Evolutionary conservation across 2,888 invertebrate genomes (phyloP), one percentile per base, ranked within the genome.

Genomic region (Pristionchus exspectatus): DNA sequence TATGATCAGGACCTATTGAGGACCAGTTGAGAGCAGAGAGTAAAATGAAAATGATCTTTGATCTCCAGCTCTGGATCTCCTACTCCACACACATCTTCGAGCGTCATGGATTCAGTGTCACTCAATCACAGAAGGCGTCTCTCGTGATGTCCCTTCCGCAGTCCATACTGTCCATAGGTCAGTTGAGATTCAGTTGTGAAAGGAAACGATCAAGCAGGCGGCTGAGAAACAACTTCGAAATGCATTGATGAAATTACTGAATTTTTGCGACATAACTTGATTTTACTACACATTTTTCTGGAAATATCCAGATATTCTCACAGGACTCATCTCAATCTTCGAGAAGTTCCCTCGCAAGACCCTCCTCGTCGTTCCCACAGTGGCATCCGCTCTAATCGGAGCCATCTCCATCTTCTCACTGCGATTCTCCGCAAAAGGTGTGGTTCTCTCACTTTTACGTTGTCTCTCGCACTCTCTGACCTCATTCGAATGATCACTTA

Each of bases 71-170:
- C 16, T 94, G 94, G 94, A 93, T 94, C 69, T 93, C 93, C 4
- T 94, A 94, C 86, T 94, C 94, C 0, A 94, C 94, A 1, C 93
- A 93, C 38, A 93, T 94, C 30, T 94, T 94, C 84, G 94, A 94
- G 88, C 93, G 91, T 38, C 91, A 90, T 30, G 94, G 94, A 9
- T 89, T 93, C 44, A 77, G 90, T 16, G 90, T 93, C 0, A 89
- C 90, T 66, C 89, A 90, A 50, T 93, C 94, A 2, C 94, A 92
- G 88, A 90, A 90, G 27, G 91, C 93, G 1, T 94, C 94, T 0
- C 87, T 94, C 27, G 90, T 92, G 44, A 94, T 94, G 93, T 90
- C 90, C n/a, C 77, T 92, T 4, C 92, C 92, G 16, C 92, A 92
- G 72, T 81, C 89, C 16, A 38, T 83, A 18, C 63, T 81, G 24